Base-by-base conservation (phyloP, 2,888 invertebrate species). In the Leptopterna dolabrata region DNA sequence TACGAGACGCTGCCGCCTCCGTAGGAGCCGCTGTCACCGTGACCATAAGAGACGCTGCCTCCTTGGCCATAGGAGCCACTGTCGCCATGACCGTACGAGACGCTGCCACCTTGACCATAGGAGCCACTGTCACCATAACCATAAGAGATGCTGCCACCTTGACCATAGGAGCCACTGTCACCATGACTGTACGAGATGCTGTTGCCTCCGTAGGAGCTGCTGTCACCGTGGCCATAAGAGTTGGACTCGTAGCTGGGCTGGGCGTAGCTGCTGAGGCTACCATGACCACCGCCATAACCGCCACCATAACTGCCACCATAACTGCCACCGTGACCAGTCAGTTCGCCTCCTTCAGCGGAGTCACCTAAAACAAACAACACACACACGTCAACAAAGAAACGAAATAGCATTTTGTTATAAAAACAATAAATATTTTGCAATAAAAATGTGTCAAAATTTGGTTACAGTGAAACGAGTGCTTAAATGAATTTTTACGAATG, bases 21-120 rank as follows among this genome's bases (percentile, higher is more conserved):
- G 45, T 78, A 36, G 36, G 36, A 36, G 36, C 2, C 36, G 55
- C 81, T 19, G 4, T 41, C 76, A 6, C 43, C 55, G 13, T 78
- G 36, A 4, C 36, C 36, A 7, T 36, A 36, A 36, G 55, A 55
- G 24, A 29, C n/a, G 1, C 29, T 24, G n/a, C 78, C 76, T 9
- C 76, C 70, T 55, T 63, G 29, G 30, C 30, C 51, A 19, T 30
- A n/a, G 13, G 24, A 19, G 51, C 47, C 47, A 14, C 78, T 41
- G 7, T 16, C 24, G 87, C 90, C 47, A n/a, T 76, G 76, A 7
- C 76, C 78, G 87, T 73, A 83, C 78, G 36, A 71, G 55, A 29
- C 47, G 30, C 71, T 71, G 30, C 43, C 45, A 11, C 78, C 78
- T 19, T 78, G 78, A 0, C 76, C 43, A 29, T 24, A 51, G 63